Evolutionary conservation across 1,140 invertebrate genomes (phyloP).

Genomic region (Lepidurus arcticus): DNA sequence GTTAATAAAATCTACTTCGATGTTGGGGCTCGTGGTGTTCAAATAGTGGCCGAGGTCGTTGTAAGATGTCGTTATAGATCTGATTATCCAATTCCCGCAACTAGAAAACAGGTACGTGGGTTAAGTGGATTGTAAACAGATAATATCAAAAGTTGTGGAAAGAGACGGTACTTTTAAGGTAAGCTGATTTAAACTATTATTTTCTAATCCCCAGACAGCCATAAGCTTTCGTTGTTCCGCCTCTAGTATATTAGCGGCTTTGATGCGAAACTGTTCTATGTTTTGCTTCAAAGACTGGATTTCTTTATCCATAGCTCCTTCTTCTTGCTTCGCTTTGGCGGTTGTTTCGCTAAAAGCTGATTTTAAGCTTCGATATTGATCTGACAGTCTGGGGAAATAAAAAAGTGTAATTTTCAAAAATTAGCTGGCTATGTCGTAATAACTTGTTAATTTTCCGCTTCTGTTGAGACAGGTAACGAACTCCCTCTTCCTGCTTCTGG

Average conservation of each 20-base stretch:
- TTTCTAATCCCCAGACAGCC: not conserved
- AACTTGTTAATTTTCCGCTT: constrained; percentile 7
- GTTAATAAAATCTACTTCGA: not conserved
- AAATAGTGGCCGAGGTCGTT: not conserved
- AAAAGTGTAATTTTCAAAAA: no score
- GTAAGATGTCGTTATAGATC: not conserved
- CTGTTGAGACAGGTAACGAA: not conserved
- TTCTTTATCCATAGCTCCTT: not conserved
- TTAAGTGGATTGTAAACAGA: no score
- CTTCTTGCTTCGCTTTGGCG: not conserved
- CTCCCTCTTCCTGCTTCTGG: not conserved
- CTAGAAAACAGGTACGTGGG: not conserved
- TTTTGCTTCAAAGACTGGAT: not conserved
- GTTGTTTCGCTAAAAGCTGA: not conserved
- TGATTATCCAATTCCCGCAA: not conserved
- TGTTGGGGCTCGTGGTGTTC: not conserved
- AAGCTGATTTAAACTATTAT: not conserved
- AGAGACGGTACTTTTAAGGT: not conserved
- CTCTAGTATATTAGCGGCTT: not conserved
- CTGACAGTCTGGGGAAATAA: not conserved
- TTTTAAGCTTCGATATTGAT: not conserved
- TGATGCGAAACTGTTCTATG: not conserved
- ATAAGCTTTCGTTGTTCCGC: not conserved
- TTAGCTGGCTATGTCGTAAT: not conserved
- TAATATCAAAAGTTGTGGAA: no score